phyloP scores from a whole-genome alignment of 2,797 vertebrate genomes.

The Argyrosomus regius region DNA sequence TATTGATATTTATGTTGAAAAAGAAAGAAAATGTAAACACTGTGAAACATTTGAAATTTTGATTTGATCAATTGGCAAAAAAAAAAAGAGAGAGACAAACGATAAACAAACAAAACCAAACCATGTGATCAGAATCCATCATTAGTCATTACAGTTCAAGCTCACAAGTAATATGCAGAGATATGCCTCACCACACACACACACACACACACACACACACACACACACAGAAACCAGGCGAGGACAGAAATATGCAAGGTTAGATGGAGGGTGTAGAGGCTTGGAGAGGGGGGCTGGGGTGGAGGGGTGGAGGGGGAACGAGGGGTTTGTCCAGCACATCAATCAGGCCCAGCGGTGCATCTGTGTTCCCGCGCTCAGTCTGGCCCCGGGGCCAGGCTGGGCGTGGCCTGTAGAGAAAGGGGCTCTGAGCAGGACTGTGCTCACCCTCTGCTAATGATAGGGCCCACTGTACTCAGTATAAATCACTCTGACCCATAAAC shows the following conservation, averaged over 20 bases:
- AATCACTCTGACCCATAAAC: conserved; percentile 85
- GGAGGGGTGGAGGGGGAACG: conserved; percentile 12
- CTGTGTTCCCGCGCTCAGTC: conserved; percentile 58
- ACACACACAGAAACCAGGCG: conserved; percentile 23
- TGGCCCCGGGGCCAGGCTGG: conserved; percentile 65
- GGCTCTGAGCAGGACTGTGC: conserved; percentile 73
- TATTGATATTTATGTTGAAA: not conserved
- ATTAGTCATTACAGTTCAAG: not conserved
- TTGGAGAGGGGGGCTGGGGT: conserved; percentile 17
- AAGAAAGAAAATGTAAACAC: not conserved
- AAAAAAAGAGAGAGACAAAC: no score
- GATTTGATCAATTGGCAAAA: no score
- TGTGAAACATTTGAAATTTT: no score
- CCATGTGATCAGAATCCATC: not conserved
- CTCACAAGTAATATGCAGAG: not conserved
- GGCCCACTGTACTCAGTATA: conserved; percentile 79
- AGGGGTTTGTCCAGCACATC: conserved; percentile 67
- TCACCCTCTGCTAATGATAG: conserved; percentile 83
- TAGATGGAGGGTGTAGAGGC: conserved; percentile 33
- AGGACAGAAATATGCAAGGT: conserved; percentile 44
- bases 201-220: conserved; percentile 10
- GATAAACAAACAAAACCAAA: not conserved
- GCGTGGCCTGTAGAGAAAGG: conserved; percentile 55
- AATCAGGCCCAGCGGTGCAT: conserved; percentile 59
- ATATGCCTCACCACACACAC: not conserved